Evolutionary conservation across 2,797 vertebrate species (phyloP).

Genomic region (Amazona ochrocephala): DNA sequence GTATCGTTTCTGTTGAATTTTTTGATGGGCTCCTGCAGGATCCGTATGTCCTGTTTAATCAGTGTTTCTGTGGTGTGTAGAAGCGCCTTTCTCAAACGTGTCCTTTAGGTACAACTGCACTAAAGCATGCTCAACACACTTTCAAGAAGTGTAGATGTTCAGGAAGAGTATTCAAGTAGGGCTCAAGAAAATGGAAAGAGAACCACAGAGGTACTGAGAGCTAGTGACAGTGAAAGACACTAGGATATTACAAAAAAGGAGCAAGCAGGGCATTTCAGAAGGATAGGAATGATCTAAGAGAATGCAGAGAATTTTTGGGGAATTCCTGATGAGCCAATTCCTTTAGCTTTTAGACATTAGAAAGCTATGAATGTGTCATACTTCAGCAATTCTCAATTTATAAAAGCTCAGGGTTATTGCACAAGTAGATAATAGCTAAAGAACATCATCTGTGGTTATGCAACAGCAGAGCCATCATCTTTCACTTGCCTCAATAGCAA

Average conservation of each 20-base stretch:
- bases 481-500: neutral
- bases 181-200: neutral
- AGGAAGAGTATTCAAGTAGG: neutral
- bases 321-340: neutral
- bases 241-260: neutral
- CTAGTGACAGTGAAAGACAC: neutral
- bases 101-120: accelerated
- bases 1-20: neutral
- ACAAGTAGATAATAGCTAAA: neutral
- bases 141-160: neutral
- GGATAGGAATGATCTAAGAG: neutral
- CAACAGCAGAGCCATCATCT: neutral
- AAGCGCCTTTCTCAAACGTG: neutral
- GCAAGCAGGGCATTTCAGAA: neutral
- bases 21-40: neutral
- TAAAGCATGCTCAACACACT: neutral
- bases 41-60: neutral
- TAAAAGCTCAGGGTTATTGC: neutral
- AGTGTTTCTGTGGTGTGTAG: neutral
- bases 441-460: neutral
- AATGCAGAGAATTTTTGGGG: neutral
- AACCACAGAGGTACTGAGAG: neutral
- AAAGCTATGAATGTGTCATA: neutral
- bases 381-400: neutral
- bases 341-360: neutral